Percentiles rank a stretch among this genome's conserved stretches.
These are phyloP conservation scores for Blera fallax DNA, from an alignment of 2,888 invertebrate species.

Conservation along the genomic window DNA sequence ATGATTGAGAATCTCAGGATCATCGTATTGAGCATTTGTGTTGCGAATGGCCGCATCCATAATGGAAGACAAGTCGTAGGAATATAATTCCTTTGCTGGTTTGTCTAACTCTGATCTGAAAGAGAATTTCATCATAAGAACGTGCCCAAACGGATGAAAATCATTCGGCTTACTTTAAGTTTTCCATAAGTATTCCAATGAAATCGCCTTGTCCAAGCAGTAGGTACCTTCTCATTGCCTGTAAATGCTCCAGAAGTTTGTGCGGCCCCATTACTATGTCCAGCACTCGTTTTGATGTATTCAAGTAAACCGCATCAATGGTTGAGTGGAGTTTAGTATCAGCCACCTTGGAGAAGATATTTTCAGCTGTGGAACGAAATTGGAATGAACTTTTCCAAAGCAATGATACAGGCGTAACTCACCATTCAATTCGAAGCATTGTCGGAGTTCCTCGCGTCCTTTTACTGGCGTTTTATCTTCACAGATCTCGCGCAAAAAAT, in stretches of 20 bases:
- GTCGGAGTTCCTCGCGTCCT: constrained; percentile 84
- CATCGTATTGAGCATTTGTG: constrained; percentile 97
- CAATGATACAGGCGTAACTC: neutral
- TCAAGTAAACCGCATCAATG: constrained; percentile 92
- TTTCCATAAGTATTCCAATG: constrained; percentile 95
- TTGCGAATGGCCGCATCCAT: constrained; percentile 93
- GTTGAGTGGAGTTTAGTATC: constrained; percentile 90
- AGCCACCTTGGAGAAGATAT: constrained; percentile 84
- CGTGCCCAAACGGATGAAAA: neutral
- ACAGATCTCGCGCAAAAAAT: constrained; percentile 96
- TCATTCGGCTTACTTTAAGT: constrained; percentile 86
- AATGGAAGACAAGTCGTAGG: constrained; percentile 93
- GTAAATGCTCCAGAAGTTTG: constrained; percentile 93
- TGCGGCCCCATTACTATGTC: constrained; percentile 93
- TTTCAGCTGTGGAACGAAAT: constrained; percentile 75
- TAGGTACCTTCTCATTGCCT: constrained; percentile 94
- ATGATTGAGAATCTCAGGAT: constrained; percentile 93
- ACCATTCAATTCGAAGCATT: constrained; percentile 83
- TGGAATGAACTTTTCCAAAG: neutral
- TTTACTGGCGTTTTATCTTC: constrained; percentile 88
- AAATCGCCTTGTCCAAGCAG: constrained; percentile 98
- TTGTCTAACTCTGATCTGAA: constrained; percentile 92
- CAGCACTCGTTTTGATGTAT: constrained; percentile 92
- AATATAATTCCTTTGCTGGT: constrained; percentile 91
- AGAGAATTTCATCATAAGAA: constrained; percentile 29